A percentile compares a stretch with the other conserved stretches of the same genome.
phyloP scores from a whole-genome alignment of 2,113 vertebrate species.

The Syngnathus scovelli region DNA sequence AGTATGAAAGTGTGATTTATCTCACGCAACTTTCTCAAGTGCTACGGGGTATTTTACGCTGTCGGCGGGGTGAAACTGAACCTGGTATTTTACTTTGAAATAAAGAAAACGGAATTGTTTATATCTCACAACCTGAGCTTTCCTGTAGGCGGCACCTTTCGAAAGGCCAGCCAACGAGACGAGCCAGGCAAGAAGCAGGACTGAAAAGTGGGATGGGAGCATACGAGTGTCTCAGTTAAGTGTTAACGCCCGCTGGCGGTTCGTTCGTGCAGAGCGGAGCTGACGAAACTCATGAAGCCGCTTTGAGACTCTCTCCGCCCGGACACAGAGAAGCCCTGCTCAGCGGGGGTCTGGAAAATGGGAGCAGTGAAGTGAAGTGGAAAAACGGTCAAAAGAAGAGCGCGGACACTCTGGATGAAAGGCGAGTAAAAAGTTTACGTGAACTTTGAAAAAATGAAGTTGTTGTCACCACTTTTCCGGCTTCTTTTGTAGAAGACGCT shows the following conservation, averaged over 20 bases:
- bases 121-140: background rate
- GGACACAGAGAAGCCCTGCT: conserved; percentile 22
- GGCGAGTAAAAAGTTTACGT: background rate
- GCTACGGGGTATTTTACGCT: too few species aligned
- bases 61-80: too few species aligned
- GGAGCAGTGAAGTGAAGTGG: conserved; percentile 58
- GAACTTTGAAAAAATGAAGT: background rate
- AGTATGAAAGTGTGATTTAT: too few species aligned
- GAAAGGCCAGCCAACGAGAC: background rate
- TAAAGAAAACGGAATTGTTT: background rate
- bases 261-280: background rate
- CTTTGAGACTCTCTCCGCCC: background rate
- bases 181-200: conserved; percentile 15
- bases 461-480: background rate
- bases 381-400: conserved; percentile 4
- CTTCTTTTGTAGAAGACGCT: background rate
- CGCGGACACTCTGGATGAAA: conserved; percentile 27
- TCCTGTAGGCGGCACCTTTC: background rate
- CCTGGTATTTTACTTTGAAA: conserved; percentile 33
- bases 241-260: background rate
- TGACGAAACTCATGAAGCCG: conserved; percentile 20
- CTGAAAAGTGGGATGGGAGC: conserved; percentile 41
- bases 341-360: conserved; percentile 37
- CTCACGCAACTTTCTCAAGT: too few species aligned
- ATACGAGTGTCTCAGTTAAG: conserved; percentile 13